Base-by-base conservation (phyloP, 2,888 invertebrate species). In the Bombylius discolor region DNA sequence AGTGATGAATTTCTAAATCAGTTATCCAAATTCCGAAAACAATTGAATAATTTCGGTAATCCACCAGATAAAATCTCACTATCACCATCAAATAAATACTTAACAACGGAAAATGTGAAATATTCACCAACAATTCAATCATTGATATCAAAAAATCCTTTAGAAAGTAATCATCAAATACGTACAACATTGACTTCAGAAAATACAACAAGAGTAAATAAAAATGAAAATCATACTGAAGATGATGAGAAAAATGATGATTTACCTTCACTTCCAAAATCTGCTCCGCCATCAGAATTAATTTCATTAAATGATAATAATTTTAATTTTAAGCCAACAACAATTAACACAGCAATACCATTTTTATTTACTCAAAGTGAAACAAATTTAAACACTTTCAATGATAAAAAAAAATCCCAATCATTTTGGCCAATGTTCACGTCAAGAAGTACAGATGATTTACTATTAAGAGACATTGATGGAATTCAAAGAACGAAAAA, bases 401-500 rank as follows among this genome's bases (percentile, higher is more conserved):
- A 42, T 11, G 5, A 11, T 11, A 11, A 42, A 7, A 42, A 42
- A 4, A 42, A 42, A 11, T 11, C 11, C 39, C 39, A 52, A n/a
- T 8, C 39, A 13, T 14, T 53, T 47, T 39, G n/a, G 47, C 51
- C 53, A 23, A 44, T 61, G 2, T 64, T 63, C 39, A 58, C 62
- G 49, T 63, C 64, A 8, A 62, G 63, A 42, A 64, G 64, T 47
- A 61, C 63, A 33, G 66, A 68, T 44, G 62, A 64, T 61, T 61
- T 67, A 46, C 44, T 64, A 4, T 34, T 61, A 5, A 50, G 57
- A 34, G 61, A 63, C 55, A 63, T 64, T 49, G 64, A 62, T 56
- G 63, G 64, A 34, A 53, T 61, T 13, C 47, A 58, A 11, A 55
- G 52, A 44, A 52, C 59, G n/a, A 60, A 60, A 51, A 56, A 56